Percentiles rank a stretch among this genome's conserved stretches.
phyloP scores from a whole-genome alignment of 2,113 vertebrate genomes.

The Petaurus breviceps region DNA sequence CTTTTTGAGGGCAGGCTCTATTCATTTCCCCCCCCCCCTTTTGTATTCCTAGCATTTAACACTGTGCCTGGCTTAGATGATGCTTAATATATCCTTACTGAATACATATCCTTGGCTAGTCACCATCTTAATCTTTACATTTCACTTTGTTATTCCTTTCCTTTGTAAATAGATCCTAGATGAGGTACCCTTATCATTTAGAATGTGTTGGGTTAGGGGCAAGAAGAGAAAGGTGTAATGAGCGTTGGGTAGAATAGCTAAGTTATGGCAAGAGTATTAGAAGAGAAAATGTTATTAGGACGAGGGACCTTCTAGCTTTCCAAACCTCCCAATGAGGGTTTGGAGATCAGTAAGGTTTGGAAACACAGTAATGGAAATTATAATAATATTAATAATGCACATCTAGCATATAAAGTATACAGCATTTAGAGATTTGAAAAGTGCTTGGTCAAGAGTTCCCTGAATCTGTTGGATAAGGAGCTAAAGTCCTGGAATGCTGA shows the following conservation, averaged over 20 bases:
- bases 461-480: neutral
- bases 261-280: neutral
- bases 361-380: neutral
- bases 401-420: neutral
- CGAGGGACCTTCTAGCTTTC: neutral
- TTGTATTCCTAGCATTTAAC: neutral
- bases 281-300: neutral
- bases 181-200: neutral
- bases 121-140: neutral
- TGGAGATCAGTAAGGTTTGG: neutral
- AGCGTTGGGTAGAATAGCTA: neutral
- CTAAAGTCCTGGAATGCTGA: neutral
- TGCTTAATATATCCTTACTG: neutral
- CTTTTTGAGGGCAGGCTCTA: neutral
- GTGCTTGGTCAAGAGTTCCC: neutral
- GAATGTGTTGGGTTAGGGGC: neutral
- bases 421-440: neutral
- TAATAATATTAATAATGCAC: neutral
- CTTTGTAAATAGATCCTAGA: neutral
- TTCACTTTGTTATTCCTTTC: neutral
- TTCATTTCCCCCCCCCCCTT: neutral
- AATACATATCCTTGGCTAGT: neutral
- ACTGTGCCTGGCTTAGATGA: neutral
- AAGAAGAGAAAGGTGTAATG: neutral
- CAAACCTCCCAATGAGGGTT: neutral